Conservation (phyloP, 2,888 invertebrate species). For the Oligia latruncula region DNA sequence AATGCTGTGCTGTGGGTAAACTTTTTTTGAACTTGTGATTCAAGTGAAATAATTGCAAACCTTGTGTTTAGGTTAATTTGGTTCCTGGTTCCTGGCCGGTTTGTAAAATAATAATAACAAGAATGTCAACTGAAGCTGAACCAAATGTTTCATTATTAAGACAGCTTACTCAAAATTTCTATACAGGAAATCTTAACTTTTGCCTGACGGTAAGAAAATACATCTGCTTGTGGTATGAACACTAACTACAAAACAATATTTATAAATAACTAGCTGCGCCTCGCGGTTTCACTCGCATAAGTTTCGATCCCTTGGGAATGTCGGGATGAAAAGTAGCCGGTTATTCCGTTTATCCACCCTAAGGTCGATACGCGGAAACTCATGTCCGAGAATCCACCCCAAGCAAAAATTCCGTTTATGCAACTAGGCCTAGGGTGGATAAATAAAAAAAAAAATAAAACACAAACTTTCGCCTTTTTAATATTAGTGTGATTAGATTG, state of each 20-base stretch:
- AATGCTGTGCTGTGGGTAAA: neutral
- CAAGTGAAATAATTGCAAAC: neutral
- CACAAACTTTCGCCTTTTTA: too few species aligned
- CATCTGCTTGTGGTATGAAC: neutral
- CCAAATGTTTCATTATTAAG: slow-evolving; percentile 34
- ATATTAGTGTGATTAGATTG: neutral
- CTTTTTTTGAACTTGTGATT: neutral
- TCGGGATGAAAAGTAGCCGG: too few species aligned
- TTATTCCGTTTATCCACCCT: too few species aligned
- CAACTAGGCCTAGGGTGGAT: too few species aligned
- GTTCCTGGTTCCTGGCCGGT: neutral
- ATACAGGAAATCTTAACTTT: slow-evolving; percentile 70
- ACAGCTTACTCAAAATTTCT: slow-evolving; percentile 69
- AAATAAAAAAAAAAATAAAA: too few species aligned
- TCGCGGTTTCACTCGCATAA: too few species aligned
- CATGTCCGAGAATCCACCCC: too few species aligned
- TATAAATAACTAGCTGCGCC: neutral
- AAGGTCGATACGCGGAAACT: too few species aligned
- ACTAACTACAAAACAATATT: neutral
- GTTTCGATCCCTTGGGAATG: too few species aligned
- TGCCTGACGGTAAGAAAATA: slow-evolving; percentile 66
- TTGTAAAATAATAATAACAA: slow-evolving; percentile 7
- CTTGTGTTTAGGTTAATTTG: neutral
- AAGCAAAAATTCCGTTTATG: too few species aligned
- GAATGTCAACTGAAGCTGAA: slow-evolving; percentile 29